Percentiles rank a stretch among this genome's conserved stretches.
These are phyloP conservation scores for Pelecanus crispus DNA, from an alignment of 2,113 vertebrate species.

Conservation along the genomic window DNA sequence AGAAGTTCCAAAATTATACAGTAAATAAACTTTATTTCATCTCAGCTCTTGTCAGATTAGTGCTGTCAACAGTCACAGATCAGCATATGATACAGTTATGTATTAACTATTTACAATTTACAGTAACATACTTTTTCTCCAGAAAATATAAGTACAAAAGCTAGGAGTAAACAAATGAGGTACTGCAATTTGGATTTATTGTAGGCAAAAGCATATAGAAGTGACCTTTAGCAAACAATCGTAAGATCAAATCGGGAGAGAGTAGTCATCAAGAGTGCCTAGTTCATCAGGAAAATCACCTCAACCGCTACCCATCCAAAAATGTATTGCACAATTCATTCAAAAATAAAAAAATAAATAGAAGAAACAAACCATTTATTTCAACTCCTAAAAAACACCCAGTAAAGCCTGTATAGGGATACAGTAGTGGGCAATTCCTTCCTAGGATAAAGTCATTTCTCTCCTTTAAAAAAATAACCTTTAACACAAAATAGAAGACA, in stretches of 20 bases:
- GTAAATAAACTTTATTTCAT: constrained; percentile 93
- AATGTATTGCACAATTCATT: constrained; percentile 91
- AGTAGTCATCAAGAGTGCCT: constrained; percentile 53
- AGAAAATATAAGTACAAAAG: constrained; percentile 91
- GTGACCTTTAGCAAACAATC: constrained; percentile 71
- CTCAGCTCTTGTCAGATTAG: constrained; percentile 79
- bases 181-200: constrained; percentile 75
- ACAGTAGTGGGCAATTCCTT: constrained; percentile 29
- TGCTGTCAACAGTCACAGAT: constrained; percentile 80
- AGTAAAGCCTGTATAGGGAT: constrained; percentile 24
- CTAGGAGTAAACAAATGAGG: constrained; percentile 80
- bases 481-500: constrained; percentile 65
- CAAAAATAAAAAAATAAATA: constrained; percentile 74
- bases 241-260: constrained; percentile 37
- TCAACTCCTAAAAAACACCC: constrained; percentile 58
- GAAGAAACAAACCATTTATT: constrained; percentile 58
- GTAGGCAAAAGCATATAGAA: constrained; percentile 72
- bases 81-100: constrained; percentile 78
- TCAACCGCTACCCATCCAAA: constrained; percentile 59
- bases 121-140: constrained; percentile 78
- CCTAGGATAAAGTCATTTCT: constrained; percentile 36
- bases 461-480: constrained; percentile 55
- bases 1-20: constrained; percentile 59
- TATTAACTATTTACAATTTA: constrained; percentile 89
- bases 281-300: constrained; percentile 64